A percentile compares a stretch with the other conserved stretches of the same genome.
Conservation (phyloP, 2,888 invertebrate species). For the Andricus curvator region DNA sequence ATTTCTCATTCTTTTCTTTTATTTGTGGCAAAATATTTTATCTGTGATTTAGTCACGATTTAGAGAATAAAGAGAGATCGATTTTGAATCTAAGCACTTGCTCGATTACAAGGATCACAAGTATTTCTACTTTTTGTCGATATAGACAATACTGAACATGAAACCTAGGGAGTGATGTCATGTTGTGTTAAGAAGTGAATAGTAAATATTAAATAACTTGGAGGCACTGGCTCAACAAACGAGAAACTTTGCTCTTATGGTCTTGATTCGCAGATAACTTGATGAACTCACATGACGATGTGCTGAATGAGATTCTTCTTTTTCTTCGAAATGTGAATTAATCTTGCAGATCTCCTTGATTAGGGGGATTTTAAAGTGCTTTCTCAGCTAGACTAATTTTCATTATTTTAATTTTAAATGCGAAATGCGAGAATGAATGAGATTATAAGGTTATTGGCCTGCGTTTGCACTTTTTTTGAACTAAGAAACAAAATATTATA, state of each 20-base stretch:
- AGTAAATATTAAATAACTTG: slow-evolving; percentile 46
- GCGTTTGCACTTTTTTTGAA: background rate
- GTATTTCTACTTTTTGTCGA: background rate
- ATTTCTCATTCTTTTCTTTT: background rate
- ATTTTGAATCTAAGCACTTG: slow-evolving; percentile 8
- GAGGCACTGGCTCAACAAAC: slow-evolving; percentile 1
- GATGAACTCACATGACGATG: background rate
- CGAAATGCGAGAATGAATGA: background rate
- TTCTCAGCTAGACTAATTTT: background rate
- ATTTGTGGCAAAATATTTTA: too few relatives aligned
- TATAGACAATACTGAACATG: slow-evolving; percentile 30
- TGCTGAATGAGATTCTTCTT: background rate
- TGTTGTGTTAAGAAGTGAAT: slow-evolving; percentile 45
- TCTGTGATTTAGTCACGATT: background rate
- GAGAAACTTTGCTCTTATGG: slow-evolving; percentile 8
- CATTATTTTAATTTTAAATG: background rate
- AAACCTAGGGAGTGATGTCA: slow-evolving; percentile 46
- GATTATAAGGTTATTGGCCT: background rate
- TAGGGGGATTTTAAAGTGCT: background rate
- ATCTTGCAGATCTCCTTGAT: background rate
- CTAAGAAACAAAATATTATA: background rate
- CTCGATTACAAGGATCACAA: slow-evolving; percentile 15
- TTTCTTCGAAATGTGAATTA: background rate
- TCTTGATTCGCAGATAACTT: slow-evolving; percentile 2
- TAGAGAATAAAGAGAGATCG: background rate